Percentiles rank a stretch among this genome's conserved stretches.
phyloP scores from a whole-genome alignment of 2,888 invertebrate genomes.

The Sycophila texana region DNA sequence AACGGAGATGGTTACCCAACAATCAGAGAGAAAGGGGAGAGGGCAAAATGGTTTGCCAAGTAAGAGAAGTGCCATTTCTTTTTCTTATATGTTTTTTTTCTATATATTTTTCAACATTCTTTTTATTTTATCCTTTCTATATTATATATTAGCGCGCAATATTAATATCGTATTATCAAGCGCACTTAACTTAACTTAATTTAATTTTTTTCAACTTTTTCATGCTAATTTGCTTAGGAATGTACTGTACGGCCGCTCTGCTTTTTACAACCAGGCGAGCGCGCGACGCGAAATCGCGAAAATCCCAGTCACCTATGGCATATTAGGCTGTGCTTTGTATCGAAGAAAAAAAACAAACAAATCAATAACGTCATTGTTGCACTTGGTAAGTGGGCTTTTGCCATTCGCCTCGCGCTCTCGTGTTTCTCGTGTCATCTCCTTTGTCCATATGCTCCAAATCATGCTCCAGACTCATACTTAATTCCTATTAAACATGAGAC shows the following conservation, averaged over 20 bases:
- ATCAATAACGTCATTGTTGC: too few species aligned
- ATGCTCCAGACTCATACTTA: slow-evolving; percentile 9
- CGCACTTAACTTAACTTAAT: slow-evolving; percentile 12
- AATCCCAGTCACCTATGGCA: background rate
- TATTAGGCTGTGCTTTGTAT: background rate
- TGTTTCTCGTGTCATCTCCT: slow-evolving; percentile 12
- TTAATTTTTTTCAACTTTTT: slow-evolving; percentile 1
- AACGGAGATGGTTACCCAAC: slow-evolving; percentile 79
- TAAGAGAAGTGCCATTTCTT: slow-evolving; percentile 76
- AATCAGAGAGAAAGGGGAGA: slow-evolving; percentile 82
- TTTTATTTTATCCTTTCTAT: slow-evolving; percentile 44
- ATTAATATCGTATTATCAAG: slow-evolving; percentile 36
- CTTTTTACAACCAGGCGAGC: background rate
- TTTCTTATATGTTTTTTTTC: slow-evolving; percentile 59
- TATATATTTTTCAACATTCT: slow-evolving; percentile 55
- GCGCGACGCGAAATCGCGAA: slow-evolving; percentile 21
- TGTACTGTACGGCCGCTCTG: background rate
- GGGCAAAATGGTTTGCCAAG: slow-evolving; percentile 82
- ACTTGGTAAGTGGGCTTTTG: background rate
- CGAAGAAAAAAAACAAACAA: too few species aligned
- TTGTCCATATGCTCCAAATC: slow-evolving; percentile 2
- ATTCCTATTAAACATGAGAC: slow-evolving; percentile 1
- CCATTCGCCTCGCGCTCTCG: slow-evolving; percentile 10
- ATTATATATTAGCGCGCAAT: slow-evolving; percentile 46
- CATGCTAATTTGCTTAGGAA: slow-evolving; percentile 25